phyloP scores from a whole-genome alignment of 2,888 invertebrate genomes.

The Sthenelais limicola region DNA sequence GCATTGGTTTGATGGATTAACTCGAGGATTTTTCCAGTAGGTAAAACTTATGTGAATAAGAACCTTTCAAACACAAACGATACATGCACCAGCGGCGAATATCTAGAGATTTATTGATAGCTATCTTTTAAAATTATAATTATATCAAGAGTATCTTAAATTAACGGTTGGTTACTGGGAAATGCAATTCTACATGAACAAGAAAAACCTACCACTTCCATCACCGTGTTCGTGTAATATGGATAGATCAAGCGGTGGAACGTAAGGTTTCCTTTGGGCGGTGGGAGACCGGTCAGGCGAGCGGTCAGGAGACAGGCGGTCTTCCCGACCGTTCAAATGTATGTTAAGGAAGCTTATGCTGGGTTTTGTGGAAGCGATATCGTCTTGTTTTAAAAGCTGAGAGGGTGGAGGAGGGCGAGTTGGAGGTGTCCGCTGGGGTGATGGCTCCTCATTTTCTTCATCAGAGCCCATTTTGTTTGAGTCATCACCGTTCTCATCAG shows the following conservation, averaged over 20 bases:
- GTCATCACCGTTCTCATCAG: background rate
- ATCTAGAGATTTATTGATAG: no score
- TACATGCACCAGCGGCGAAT: no score
- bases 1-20: no score
- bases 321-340: constrained; percentile 78
- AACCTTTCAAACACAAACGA: no score
- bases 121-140: no score
- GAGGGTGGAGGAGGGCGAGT: constrained; percentile 14
- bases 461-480: background rate
- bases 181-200: background rate
- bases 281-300: constrained; percentile 77
- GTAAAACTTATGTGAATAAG: no score
- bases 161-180: no score
- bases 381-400: constrained; percentile 47
- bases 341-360: constrained; percentile 62
- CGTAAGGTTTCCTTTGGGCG: constrained; percentile 69
- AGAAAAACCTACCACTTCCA: constrained; percentile 46
- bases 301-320: constrained; percentile 74
- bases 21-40: no score
- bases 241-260: constrained; percentile 75
- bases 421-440: background rate
- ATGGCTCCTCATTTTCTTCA: background rate
- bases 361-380: constrained; percentile 46
- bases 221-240: constrained; percentile 78
- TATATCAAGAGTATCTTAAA: no score